Base-by-base conservation (phyloP, 2,797 vertebrate genomes). In the Streptopelia turtur region DNA sequence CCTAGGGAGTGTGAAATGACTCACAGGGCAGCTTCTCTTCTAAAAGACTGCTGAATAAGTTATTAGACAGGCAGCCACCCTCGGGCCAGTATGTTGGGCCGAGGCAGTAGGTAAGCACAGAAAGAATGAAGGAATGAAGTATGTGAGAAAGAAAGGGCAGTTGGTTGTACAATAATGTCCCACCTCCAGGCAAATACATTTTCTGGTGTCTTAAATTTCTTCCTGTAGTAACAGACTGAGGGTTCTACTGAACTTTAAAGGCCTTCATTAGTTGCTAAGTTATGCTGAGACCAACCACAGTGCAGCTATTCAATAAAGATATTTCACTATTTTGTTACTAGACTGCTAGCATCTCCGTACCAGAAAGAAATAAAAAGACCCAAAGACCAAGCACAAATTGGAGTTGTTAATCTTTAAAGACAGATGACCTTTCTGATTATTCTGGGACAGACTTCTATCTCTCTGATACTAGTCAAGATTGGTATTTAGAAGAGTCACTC, bases 251-350 rank as follows among this genome's bases (percentile, higher is more conserved):
- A 92, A 94, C 93, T 90, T 92, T 93, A 83, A 90, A 89, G 75
- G 53, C 71, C 78, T 92, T 93, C 69, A 45, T 87, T 94, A 81
- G 80, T 94, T 96, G 65, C 86, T 78, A 94, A 91, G 35, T 78
- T 82, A 76, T 96, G 71, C 69, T 74, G 65, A 94, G 94, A 96
- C 90, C 90, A 88, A 93, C 69, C 69, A 81, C 71, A 50, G 64
- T 9, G 55, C 64, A 84, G 50, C 76, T 85, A 76, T 93, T 89
- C 90, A 94, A 74, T 68, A 89, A 94, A 90, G 85, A 80, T 78
- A 89, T 76, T 87, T 49, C 57, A 93, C 90, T 91, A 68, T 91
- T 94, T 83, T 82, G 28, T 89, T 89, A 80, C 66, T 52, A 74
- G 77, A 47, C 74, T 89, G 56, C 55, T 78, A 93, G 41, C 76